phyloP scores from a whole-genome alignment of 2,113 vertebrate species.

The Seriola aureovittata region DNA sequence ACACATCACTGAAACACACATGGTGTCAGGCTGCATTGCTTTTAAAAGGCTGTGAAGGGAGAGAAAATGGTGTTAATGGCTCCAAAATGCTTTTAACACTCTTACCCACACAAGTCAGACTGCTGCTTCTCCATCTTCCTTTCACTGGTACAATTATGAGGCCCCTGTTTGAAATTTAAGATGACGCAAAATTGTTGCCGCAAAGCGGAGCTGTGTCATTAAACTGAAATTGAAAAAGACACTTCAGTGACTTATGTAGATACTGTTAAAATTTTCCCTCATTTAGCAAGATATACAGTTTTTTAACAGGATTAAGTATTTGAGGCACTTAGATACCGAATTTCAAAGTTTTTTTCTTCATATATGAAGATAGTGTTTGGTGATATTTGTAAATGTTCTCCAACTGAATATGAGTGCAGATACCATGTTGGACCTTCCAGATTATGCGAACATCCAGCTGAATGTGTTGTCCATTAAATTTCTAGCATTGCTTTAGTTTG shows the following conservation, averaged over 20 bases:
- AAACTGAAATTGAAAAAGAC: not conserved
- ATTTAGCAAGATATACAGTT: not conserved
- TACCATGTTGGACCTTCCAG: not conserved
- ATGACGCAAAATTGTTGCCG: conserved; percentile 15
- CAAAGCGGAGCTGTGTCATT: conserved; percentile 11
- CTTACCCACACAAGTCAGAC: conserved; percentile 52
- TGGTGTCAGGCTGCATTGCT: conserved; percentile 58
- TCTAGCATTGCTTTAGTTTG: not conserved
- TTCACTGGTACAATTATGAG: conserved; percentile 26
- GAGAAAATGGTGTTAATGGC: conserved; percentile 68
- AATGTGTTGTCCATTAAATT: not conserved
- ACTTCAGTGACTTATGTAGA: not conserved
- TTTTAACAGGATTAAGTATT: not conserved
- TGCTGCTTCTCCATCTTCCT: conserved; percentile 41
- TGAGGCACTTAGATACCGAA: no score
- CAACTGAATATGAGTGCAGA: not conserved
- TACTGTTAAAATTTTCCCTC: not conserved
- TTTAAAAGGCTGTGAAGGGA: conserved; percentile 61
- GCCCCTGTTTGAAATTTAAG: conserved; percentile 27
- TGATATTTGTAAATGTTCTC: not conserved
- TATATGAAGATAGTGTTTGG: no score
- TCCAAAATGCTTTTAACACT: conserved; percentile 72
- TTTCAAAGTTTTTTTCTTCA: not conserved
- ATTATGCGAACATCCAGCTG: not conserved
- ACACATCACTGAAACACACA: conserved; percentile 37